Evolutionary conservation across 2,888 invertebrate species (phyloP).

Genomic region (Deroplatys truncata): DNA sequence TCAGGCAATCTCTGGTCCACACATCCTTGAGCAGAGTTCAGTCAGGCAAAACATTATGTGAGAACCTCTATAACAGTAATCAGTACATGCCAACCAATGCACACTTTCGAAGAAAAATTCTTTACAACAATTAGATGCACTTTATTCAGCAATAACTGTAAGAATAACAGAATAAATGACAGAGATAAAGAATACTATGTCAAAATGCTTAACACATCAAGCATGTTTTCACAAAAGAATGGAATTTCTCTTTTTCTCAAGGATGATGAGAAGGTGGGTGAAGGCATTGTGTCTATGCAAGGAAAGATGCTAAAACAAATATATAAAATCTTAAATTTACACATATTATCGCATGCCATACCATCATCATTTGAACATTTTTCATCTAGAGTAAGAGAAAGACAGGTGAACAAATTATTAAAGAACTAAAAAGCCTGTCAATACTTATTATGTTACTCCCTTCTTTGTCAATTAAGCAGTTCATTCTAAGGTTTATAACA

Average conservation of each 20-base stretch:
- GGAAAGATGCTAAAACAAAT: neutral
- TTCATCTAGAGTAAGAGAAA: neutral
- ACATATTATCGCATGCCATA: neutral
- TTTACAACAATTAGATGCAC: slow-evolving; percentile 5
- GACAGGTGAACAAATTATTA: neutral
- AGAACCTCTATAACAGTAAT: neutral
- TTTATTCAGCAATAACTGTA: neutral
- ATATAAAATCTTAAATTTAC: neutral
- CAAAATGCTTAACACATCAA: neutral
- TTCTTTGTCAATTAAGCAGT: no score
- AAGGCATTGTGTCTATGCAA: neutral
- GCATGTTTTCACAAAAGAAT: neutral
- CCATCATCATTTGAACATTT: neutral
- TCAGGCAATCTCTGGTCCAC: neutral
- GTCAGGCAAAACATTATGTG: neutral
- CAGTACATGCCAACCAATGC: neutral
- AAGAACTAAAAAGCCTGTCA: neutral
- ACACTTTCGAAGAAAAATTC: neutral
- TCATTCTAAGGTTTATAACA: no score
- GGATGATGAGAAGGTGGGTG: neutral
- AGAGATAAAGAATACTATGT: neutral
- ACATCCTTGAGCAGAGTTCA: neutral
- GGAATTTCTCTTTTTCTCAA: neutral
- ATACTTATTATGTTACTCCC: neutral
- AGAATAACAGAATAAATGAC: neutral